Evolutionary conservation across 2,888 invertebrate species (phyloP), one percentile per base, ranked within the genome.

Genomic region (Acanthosoma haemorrhoidale): DNA sequence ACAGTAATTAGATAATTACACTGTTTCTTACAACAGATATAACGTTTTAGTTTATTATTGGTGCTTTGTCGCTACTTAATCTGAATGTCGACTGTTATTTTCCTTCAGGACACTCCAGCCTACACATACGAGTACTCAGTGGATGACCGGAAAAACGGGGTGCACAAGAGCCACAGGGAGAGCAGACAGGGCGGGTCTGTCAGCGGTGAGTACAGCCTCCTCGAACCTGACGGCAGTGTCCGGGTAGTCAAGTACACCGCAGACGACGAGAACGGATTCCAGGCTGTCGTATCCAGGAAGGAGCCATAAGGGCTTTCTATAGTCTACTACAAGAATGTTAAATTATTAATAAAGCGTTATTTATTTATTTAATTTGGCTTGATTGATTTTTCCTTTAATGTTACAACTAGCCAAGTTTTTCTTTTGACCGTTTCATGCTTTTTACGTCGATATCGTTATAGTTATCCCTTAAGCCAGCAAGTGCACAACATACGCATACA

Each of bases 41-140:
- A n/a, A n/a, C n/a, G n/a, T n/a, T 15, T 11, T 51, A 51, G 16
- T 13, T 51, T 11, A 51, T 51, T 38, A 38, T 38, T 9, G 9
- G 38, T 11, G 9, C 9, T 11, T 9, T 11, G 13, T 13, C n/a
- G n/a, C n/a, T n/a, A n/a, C n/a, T n/a, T n/a, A n/a, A 16, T 16
- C 15, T 59, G 6, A 6, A 11, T 25, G 8, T 29, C n/a, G n/a
- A n/a, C n/a, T n/a, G n/a, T n/a, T n/a, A n/a, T n/a, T n/a, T 43
- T 21, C 13, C 51, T 51, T 11, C 64, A 71, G 71, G 61, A 63
- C 36, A 31, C 68, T 3, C 68, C 68, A 21, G 15, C 18, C 4
- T 71, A 71, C 69, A 71, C 51, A 15, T 71, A 68, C 64, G 63
- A 68, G 16, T 71, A 71, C 71, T 43, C 61, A 32, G 71, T 71